These are phyloP conservation scores for Stratiomys singularior DNA, from an alignment of 2,888 invertebrate genomes.

Conservation along the genomic window DNA sequence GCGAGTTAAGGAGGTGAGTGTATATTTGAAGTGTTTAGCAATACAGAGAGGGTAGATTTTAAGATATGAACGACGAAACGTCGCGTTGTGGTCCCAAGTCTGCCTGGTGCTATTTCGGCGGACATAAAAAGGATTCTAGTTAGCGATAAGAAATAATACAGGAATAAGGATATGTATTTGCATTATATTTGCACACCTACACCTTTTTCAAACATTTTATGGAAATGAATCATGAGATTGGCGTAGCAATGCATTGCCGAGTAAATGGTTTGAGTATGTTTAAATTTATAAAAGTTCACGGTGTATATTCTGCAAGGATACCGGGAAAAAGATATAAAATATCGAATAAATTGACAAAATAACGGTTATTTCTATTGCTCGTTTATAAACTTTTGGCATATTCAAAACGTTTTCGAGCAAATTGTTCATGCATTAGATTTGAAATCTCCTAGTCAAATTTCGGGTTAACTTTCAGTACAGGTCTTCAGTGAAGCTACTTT, in stretches of 20 bases:
- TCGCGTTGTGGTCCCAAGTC: too few relatives aligned
- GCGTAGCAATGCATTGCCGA: neutral
- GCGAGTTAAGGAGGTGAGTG: neutral
- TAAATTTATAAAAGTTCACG: neutral
- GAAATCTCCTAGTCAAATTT: too few relatives aligned
- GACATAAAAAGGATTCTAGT: constrained; percentile 32
- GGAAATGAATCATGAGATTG: constrained; percentile 15
- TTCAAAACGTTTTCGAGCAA: too few relatives aligned
- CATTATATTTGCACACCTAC: constrained; percentile 10
- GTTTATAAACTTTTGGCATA: too few relatives aligned
- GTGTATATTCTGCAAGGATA: neutral
- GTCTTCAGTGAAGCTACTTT: too few relatives aligned
- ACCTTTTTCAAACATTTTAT: constrained; percentile 20
- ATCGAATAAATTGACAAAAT: too few relatives aligned
- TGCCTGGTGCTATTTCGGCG: neutral
- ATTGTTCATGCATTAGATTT: too few relatives aligned
- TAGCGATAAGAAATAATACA: constrained; percentile 31
- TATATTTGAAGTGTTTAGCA: neutral
- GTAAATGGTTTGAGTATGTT: neutral
- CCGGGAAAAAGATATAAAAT: too few relatives aligned
- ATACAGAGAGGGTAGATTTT: neutral
- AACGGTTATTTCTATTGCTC: too few relatives aligned
- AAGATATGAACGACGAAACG: neutral
- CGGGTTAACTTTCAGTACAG: too few relatives aligned
- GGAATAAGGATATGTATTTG: constrained; percentile 29